Conservation (phyloP, 1,140 invertebrate genomes). For the Rhopalosiphum padi region DNA sequence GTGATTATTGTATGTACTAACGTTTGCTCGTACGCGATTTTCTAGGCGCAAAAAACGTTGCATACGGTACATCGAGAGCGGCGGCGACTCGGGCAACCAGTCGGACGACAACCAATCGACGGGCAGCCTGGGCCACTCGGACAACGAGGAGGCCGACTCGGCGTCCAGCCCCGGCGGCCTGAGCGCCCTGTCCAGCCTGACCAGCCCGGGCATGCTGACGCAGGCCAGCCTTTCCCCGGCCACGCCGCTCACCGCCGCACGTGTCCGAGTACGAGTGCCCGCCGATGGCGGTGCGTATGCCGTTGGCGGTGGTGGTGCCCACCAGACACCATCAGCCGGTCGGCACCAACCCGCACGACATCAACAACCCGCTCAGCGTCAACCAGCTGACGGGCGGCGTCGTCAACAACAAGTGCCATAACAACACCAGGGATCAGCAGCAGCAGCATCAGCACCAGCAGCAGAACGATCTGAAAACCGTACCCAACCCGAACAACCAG, state of each 20-base stretch:
- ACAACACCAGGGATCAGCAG: not conserved
- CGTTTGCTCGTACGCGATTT: constrained; percentile 62
- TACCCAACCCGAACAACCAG: constrained; percentile 60
- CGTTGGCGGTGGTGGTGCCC: constrained; percentile 63
- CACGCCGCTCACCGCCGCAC: constrained; percentile 67
- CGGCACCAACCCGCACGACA: constrained; percentile 87
- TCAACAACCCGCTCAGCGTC: constrained; percentile 88
- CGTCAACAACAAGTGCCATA: constrained; percentile 46
- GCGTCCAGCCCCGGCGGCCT: constrained; percentile 79
- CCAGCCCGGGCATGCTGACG: constrained; percentile 70
- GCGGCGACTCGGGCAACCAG: constrained; percentile 75
- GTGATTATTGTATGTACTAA: not conserved
- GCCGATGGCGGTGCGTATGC: constrained; percentile 61
- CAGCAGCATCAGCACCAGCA: constrained; percentile 71
- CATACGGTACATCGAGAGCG: constrained; percentile 88
- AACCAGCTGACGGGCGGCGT: constrained; percentile 78
- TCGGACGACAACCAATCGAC: constrained; percentile 79
- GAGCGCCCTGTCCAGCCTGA: constrained; percentile 78
- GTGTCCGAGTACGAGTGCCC: constrained; percentile 62
- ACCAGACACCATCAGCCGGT: constrained; percentile 74
- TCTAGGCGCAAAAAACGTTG: constrained; percentile 98
- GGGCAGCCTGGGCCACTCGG: constrained; percentile 73
- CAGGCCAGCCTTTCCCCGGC: constrained; percentile 66
- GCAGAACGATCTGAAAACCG: constrained; percentile 72
- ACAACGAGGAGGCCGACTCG: constrained; percentile 73